Base-by-base conservation (phyloP, 2,797 vertebrate genomes). In the Cynopterus sphinx region DNA sequence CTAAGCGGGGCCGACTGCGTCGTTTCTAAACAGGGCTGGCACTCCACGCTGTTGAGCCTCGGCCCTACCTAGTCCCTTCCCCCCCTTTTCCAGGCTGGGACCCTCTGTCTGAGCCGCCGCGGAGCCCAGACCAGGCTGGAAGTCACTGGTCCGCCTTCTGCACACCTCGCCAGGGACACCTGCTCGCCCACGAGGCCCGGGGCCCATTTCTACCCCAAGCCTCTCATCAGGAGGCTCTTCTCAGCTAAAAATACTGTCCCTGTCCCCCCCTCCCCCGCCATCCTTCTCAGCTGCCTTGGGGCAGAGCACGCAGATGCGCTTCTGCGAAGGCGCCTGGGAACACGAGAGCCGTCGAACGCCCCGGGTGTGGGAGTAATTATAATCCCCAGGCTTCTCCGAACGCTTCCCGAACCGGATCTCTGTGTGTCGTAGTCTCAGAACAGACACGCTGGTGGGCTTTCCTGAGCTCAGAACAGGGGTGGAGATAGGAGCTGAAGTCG, bases 311-410 rank as follows among this genome's bases (percentile, higher is more conserved):
- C 5, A 90, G 49, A n/a, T 15, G 68, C 63, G 15, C 68, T 84
- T 65, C 93, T 61, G 86, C 79, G 86, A n/a, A 73, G 90, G 81
- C 46, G 6, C 88, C 95, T 90, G 49, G 63, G 41, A 39, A 94
- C 63, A 68, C 1, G 68, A 97, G 97, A 97, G 98, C 96, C 95
- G 98, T 91, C 93, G 98, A 98, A 94, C 81, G 95, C 94, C 74
- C 95, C 63, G 97, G 96, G 98, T 97, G 98, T 98, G 97, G 98
- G 98, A 98, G 98, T 98, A 97, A 98, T 98, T 98, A 98, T 97
- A 96, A 98, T 98, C 97, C 98, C 96, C 98, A 97, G 97, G 97
- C 96, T 97, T 98, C 41, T 33, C 98, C 96, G 97, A 97, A 96
- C 98, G 97, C 97, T 98, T 96, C 98, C 98, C 97, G 97, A 97